These are phyloP conservation scores for Caiman crocodilus DNA, from an alignment of 2,797 vertebrate species.

Conservation along the genomic window DNA sequence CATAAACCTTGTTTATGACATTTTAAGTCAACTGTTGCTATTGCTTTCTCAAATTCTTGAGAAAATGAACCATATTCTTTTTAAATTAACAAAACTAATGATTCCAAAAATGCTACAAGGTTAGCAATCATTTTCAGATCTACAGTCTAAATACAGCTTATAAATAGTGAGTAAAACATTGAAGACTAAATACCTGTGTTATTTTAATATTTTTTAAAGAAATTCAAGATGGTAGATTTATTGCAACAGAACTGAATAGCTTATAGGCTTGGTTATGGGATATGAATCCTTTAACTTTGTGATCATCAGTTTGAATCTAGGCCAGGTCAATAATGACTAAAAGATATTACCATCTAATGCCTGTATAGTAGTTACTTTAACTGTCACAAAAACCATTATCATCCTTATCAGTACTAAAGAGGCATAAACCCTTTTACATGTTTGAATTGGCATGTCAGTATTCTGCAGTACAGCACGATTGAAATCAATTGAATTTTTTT, in stretches of 20 bases:
- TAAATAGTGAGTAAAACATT: background rate
- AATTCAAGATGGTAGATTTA: background rate
- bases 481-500: background rate
- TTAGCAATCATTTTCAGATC: background rate
- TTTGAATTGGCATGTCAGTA: background rate
- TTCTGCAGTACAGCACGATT: background rate
- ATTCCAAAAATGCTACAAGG: background rate
- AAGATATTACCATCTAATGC: background rate
- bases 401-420: background rate
- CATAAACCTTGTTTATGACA: background rate
- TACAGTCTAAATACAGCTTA: background rate
- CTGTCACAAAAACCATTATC: background rate
- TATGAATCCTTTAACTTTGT: background rate
- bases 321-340: rapidly evolving
- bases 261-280: background rate
- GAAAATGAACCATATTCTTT: background rate
- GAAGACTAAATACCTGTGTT: background rate
- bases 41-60: background rate
- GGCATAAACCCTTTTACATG: background rate
- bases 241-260: background rate
- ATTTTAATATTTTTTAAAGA: background rate
- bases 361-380: background rate
- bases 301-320: background rate
- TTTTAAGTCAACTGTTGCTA: rapidly evolving
- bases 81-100: background rate